These are phyloP conservation scores for Penaeus vannamei DNA, from an alignment of 1,140 invertebrate genomes.

Conservation along the genomic window DNA sequence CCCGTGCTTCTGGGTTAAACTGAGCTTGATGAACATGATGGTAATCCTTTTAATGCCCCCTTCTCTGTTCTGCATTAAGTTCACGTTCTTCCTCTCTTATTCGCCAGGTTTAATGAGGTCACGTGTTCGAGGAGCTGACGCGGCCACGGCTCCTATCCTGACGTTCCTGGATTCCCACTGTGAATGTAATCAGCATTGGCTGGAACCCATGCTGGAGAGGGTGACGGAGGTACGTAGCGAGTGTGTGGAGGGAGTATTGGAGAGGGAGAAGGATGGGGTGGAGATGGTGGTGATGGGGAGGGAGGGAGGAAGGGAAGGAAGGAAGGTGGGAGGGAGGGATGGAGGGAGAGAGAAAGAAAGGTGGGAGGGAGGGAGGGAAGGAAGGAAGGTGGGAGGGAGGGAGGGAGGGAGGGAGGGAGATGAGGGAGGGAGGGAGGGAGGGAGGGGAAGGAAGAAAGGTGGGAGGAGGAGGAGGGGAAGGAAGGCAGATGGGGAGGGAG, in stretches of 20 bases:
- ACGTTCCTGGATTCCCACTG: conserved; percentile 98
- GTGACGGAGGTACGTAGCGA: conserved; percentile 81
- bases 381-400: background rate
- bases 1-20: conserved; percentile 43
- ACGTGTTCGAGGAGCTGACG: conserved; percentile 88
- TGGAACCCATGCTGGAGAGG: conserved; percentile 93
- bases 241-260: background rate
- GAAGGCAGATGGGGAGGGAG: no score
- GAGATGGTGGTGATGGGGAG: background rate
- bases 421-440: no score
- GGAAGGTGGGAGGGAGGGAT: background rate
- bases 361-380: background rate
- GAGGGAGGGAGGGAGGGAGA: background rate
- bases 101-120: conserved; percentile 83
- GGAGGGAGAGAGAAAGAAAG: background rate
- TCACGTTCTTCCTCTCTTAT: background rate
- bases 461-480: no score
- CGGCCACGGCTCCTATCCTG: conserved; percentile 89
- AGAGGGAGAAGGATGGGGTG: background rate
- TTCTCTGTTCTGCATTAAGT: background rate
- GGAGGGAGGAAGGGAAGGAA: background rate
- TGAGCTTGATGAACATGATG: conserved; percentile 27
- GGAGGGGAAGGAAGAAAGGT: no score
- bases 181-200: conserved; percentile 96
- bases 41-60: background rate